These are phyloP conservation scores for Prunella strophiata DNA, from an alignment of 2,797 vertebrate genomes.

Conservation along the genomic window DNA sequence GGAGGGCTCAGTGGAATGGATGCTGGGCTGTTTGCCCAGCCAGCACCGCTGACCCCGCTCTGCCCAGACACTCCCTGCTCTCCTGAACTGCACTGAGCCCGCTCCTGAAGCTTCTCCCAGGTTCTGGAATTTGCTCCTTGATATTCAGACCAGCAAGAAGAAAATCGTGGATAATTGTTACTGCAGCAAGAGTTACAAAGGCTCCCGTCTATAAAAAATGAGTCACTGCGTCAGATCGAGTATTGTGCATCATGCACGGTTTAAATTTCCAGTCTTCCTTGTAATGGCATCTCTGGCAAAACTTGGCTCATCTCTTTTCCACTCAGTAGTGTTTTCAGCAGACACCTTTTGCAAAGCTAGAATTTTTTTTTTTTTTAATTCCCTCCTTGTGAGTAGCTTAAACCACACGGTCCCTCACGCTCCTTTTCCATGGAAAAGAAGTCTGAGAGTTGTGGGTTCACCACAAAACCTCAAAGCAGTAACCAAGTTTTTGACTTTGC, in stretches of 20 bases:
- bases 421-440: background rate
- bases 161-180: background rate
- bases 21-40: background rate
- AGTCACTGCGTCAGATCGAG: background rate
- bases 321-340: background rate
- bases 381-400: background rate
- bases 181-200: background rate
- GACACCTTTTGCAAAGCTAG: background rate
- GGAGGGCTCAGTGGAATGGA: accelerated
- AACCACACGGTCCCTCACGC: accelerated
- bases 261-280: background rate
- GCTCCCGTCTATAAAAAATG: background rate
- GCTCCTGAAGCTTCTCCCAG: background rate
- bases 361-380: too few species aligned
- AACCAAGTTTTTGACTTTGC: background rate
- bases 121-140: background rate
- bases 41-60: background rate
- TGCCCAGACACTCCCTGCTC: background rate
- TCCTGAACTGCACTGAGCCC: background rate
- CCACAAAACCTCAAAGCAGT: background rate
- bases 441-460: background rate
- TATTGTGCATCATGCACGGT: background rate
- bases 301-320: background rate
- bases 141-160: background rate
- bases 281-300: background rate